Evolutionary conservation across 2,888 invertebrate genomes (phyloP).

Genomic region (Omphaloscelis lunosa): DNA sequence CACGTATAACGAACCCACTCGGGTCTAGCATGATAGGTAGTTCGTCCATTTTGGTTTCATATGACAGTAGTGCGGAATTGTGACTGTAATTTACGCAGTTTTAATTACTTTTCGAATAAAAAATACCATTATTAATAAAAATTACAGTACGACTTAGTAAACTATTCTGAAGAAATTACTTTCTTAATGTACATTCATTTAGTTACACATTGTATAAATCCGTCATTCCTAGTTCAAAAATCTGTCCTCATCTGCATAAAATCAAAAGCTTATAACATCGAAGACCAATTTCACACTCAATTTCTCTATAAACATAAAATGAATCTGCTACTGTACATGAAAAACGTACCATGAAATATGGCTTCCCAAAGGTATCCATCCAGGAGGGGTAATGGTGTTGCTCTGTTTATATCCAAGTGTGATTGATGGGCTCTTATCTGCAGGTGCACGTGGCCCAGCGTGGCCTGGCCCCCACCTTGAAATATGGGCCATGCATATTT

Average conservation of each 20-base stretch:
- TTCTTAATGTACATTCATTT: too few relatives aligned
- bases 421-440: constrained; percentile 88
- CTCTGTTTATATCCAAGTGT: constrained; percentile 85
- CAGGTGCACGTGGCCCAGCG: constrained; percentile 73
- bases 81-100: too few relatives aligned
- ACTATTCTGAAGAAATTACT: too few relatives aligned
- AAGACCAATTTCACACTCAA: constrained; percentile 53
- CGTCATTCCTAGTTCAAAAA: neutral
- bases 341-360: constrained; percentile 77
- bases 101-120: too few relatives aligned
- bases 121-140: too few relatives aligned
- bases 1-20: too few relatives aligned
- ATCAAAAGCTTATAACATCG: neutral
- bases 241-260: neutral
- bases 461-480: constrained; percentile 71
- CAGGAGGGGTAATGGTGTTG: constrained; percentile 58
- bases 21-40: too few relatives aligned
- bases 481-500: constrained; percentile 82
- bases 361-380: constrained; percentile 66
- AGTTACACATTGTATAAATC: neutral
- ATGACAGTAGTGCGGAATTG: too few relatives aligned
- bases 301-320: constrained; percentile 30
- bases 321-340: constrained; percentile 54
- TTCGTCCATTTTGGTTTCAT: too few relatives aligned
- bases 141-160: too few relatives aligned